Conservation (phyloP, 2,113 vertebrate genomes). For the Ramphastos sulfuratus region DNA sequence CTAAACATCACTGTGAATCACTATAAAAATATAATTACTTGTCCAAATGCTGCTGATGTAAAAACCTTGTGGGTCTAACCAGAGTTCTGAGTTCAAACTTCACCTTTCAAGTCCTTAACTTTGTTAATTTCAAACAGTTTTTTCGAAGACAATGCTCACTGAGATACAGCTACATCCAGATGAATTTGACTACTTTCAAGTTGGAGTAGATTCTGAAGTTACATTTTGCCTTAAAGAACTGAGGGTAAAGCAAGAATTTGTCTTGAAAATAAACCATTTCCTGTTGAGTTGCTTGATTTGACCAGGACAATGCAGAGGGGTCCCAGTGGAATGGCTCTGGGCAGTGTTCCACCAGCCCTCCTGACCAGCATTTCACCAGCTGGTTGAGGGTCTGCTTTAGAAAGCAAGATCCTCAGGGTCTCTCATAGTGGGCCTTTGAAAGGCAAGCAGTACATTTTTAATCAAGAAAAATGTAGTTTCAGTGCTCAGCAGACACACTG, state of each 20-base stretch:
- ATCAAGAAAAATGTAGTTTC: background rate
- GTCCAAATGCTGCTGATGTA: background rate
- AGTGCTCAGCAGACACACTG: background rate
- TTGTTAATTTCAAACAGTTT: conserved; percentile 72
- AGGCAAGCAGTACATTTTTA: background rate
- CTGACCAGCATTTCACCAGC: background rate
- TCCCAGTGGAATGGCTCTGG: background rate
- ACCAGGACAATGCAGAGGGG: background rate
- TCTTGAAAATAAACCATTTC: background rate
- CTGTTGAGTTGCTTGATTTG: background rate
- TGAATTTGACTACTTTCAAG: conserved; percentile 92
- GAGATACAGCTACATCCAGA: conserved; percentile 85
- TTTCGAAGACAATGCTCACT: conserved; percentile 80
- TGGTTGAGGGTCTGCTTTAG: background rate
- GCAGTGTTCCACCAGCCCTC: background rate
- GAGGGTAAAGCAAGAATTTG: conserved; percentile 80
- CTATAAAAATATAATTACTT: background rate
- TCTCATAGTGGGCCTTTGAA: background rate
- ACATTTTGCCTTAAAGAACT: conserved; percentile 96
- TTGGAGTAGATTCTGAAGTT: conserved; percentile 85
- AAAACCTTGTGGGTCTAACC: background rate
- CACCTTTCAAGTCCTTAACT: background rate
- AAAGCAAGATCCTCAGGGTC: background rate
- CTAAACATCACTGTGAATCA: background rate
- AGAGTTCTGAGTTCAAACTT: background rate